Evolutionary conservation across 2,797 vertebrate species (phyloP), one percentile per base, ranked within the genome.

Genomic region (Ctenopoma multispine): DNA sequence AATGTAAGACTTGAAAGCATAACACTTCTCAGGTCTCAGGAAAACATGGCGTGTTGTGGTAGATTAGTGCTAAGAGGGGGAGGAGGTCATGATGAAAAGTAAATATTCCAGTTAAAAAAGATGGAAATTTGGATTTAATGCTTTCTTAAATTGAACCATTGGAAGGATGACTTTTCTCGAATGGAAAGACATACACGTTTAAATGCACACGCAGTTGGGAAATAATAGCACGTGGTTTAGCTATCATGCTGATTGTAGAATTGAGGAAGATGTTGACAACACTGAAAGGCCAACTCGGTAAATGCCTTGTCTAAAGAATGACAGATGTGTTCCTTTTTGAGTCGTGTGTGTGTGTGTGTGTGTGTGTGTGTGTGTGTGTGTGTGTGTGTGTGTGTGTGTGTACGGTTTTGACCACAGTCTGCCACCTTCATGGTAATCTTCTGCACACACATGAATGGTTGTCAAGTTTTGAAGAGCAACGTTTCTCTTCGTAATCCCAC

Each of bases 401-500:
- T 23, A 57, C 58, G 66, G 11, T 68, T 54, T 60, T 68, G 60
- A 56, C 77, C 65, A 69, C 48, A 63, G 69, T 63, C 55, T 18
- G 55, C 40, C 73, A 58, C 49, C 51, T 62, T 63, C 57, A 20
- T 67, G 58, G 40, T 72, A 79, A 73, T 81, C 79, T 72, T 75
- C 24, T 27, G 48, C 54, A 47, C 59, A 63, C 77, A 79, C 79
- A 64, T 58, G 63, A 80, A 76, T 51, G 66, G 31, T 63, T 65
- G 76, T 83, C 79, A 69, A 64, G 31, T 82, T 78, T 84, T 72
- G 66, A 66, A 73, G 54, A 82, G 75, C 77, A 79, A 64, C 75
- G 24, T 72, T 89, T 81, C 78, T 88, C 64, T 77, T 72, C 31
- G 64, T 89, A 90, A 87, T 92, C 83, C 78, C 65, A 50, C 70